phyloP scores from a whole-genome alignment of 2,888 invertebrate genomes.

The Cheilosia variabilis region DNA sequence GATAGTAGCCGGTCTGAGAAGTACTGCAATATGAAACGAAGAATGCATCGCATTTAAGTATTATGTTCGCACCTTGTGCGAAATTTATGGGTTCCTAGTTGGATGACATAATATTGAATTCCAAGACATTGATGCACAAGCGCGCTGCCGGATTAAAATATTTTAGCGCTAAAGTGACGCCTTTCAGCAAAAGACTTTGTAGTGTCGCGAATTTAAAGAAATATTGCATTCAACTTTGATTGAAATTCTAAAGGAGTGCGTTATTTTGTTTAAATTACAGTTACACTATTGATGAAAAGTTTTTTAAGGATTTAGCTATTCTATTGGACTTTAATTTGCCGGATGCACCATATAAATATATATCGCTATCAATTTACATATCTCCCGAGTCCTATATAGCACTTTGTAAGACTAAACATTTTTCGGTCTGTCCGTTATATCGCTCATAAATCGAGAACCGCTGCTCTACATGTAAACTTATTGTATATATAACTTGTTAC shows the following conservation, averaged over 20 bases:
- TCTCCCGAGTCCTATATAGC: too few species aligned
- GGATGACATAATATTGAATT: constrained; percentile 58
- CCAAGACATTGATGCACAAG: constrained; percentile 29
- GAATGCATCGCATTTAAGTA: constrained; percentile 46
- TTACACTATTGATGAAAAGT: constrained; percentile 22
- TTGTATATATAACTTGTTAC: too few species aligned
- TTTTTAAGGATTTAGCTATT: too few species aligned
- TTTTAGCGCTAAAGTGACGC: constrained; percentile 43
- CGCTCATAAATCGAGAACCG: too few species aligned
- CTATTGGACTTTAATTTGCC: too few species aligned
- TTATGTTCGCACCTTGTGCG: constrained; percentile 48
- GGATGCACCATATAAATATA: too few species aligned
- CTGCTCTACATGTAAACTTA: too few species aligned
- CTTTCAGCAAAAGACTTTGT: constrained; percentile 30
- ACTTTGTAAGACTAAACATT: too few species aligned
- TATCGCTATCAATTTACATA: too few species aligned
- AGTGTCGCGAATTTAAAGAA: constrained; percentile 49
- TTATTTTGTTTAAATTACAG: constrained; percentile 11
- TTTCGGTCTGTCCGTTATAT: too few species aligned
- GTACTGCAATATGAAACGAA: constrained; percentile 26
- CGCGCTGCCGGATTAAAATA: constrained; percentile 67
- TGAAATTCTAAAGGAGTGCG: constrained; percentile 36
- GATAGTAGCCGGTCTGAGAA: constrained; percentile 34
- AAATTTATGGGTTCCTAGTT: constrained; percentile 56
- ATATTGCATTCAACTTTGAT: constrained; percentile 38